phyloP scores from a whole-genome alignment of 2,113 vertebrate genomes.

The Chitala chitala region DNA sequence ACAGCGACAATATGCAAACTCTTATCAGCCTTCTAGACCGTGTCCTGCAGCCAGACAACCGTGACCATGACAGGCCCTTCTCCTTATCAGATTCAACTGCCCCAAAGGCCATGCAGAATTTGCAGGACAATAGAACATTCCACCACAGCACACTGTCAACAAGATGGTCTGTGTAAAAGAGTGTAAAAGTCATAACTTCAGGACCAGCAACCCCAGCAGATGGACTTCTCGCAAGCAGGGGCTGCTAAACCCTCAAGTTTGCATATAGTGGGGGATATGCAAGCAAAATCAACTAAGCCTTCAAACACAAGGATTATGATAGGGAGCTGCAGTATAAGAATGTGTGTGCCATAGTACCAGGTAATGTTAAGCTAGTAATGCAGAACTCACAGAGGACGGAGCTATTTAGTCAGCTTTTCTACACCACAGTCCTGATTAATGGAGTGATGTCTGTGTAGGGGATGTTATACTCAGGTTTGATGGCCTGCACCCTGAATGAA shows the following conservation, averaged over 20 bases:
- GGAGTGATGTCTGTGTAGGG: neutral
- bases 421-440: neutral
- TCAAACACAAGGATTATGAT: too few relatives aligned
- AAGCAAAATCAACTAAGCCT: too few relatives aligned
- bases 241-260: too few relatives aligned
- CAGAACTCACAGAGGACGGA: neutral
- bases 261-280: too few relatives aligned
- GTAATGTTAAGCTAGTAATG: neutral
- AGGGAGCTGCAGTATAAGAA: too few relatives aligned
- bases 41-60: conserved; percentile 8
- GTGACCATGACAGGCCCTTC: neutral
- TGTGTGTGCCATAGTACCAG: neutral
- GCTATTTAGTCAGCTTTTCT: neutral
- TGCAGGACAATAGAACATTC: neutral
- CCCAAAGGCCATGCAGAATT: neutral
- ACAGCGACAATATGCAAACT: conserved; percentile 7
- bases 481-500: neutral
- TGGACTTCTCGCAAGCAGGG: neutral
- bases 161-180: neutral
- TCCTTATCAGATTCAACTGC: neutral
- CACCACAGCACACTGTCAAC: neutral
- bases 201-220: neutral
- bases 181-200: neutral
- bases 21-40: conserved; percentile 24
- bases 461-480: neutral